These are phyloP conservation scores for Scarus forsteni DNA, from an alignment of 2,797 vertebrate species.

Conservation along the genomic window DNA sequence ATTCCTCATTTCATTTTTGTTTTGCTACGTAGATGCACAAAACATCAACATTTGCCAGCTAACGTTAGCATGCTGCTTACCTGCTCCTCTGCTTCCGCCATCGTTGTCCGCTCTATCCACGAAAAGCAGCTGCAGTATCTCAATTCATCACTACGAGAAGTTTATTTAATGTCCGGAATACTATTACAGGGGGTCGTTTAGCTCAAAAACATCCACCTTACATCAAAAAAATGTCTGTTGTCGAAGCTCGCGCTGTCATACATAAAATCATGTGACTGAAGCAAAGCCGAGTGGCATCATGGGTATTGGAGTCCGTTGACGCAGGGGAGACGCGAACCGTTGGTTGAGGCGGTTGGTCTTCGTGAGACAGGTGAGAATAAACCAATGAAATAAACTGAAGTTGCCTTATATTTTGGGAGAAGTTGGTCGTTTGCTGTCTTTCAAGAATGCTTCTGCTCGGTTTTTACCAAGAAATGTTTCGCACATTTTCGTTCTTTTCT, in stretches of 20 bases:
- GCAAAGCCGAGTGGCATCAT: conserved; percentile 62
- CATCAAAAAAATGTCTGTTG: conserved; percentile 49
- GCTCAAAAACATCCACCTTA: neutral
- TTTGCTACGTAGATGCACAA: neutral
- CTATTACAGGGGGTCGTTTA: neutral
- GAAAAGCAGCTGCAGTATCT: neutral
- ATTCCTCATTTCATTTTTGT: neutral
- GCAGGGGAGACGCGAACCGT: neutral
- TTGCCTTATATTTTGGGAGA: no score
- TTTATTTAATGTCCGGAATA: neutral
- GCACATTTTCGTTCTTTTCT: neutral
- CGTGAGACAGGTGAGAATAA: neutral
- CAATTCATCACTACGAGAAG: neutral
- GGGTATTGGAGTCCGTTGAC: conserved; percentile 86
- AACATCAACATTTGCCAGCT: conserved; percentile 43
- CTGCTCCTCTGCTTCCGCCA: conserved; percentile 91
- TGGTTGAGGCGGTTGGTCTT: accelerated
- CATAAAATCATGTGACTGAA: conserved; percentile 84
- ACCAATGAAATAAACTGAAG: no score
- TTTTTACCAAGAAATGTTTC: neutral
- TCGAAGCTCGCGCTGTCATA: conserved; percentile 48
- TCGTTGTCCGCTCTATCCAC: conserved; percentile 52
- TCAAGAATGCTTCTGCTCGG: neutral
- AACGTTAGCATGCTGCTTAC: conserved; percentile 79
- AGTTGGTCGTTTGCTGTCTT: no score